Conservation (phyloP, 2,113 vertebrate genomes). For the Mormyrus lacerda region DNA sequence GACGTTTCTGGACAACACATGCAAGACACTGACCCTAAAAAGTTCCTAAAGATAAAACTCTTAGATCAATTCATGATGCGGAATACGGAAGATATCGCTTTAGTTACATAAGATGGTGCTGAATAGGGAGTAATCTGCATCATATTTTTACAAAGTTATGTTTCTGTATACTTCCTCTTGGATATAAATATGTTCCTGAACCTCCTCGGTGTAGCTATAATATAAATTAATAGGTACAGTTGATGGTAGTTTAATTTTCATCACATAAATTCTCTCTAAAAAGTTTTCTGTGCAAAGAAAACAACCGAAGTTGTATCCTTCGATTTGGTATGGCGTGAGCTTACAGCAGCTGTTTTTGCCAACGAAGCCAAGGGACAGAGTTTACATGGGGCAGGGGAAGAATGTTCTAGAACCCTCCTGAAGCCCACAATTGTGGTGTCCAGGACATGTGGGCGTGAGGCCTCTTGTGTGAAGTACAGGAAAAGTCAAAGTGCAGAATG, state of each 20-base stretch:
- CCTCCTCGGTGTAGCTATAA: background rate
- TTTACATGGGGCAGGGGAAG: background rate
- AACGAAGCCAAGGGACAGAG: background rate
- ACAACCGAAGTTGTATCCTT: background rate
- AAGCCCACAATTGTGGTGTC: background rate
- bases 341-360: background rate
- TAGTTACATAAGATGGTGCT: background rate
- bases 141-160: background rate
- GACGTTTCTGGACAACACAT: background rate
- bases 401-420: background rate
- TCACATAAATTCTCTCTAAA: background rate
- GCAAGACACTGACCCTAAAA: background rate
- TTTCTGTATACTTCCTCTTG: conserved; percentile 6
- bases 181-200: background rate
- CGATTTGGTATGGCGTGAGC: background rate
- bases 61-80: background rate
- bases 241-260: background rate
- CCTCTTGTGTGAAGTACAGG: background rate
- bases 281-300: background rate
- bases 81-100: background rate
- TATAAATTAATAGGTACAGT: background rate
- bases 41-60: conserved; percentile 1
- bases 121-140: background rate
- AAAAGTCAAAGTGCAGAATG: background rate
- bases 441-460: background rate